Evolutionary conservation across 2,888 invertebrate species (phyloP), one percentile per base, ranked within the genome.

Genomic region (Sinopyrophorus schimmeli): DNA sequence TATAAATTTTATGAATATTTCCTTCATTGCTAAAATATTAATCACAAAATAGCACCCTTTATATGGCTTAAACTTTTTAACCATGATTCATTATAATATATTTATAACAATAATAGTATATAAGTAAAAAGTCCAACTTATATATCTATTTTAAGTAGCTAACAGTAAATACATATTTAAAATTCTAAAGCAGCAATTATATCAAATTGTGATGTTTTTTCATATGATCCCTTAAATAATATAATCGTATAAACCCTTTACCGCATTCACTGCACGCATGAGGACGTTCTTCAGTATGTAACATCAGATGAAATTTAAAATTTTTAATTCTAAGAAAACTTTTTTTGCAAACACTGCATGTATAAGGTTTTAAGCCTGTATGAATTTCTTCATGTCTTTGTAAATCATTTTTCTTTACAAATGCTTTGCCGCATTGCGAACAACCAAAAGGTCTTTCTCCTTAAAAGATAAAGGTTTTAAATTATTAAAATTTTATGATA

Each of bases 321-420:
- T 66, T 64, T 24, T 63, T 62, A 14, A 61, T 58, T 15, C 65
- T 58, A 38, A 65, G 54, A 52, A 68, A 68, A 6, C 61, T 57
- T 48, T 66, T 67, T 15, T 61, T 61, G 38, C 68, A 68, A 26
- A 62, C 52, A 17, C 26, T 40, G 31, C 68, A 68, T 9, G 55
- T 47, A 27, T 61, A 61, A 1, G 67, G 66, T 52, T 63, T 66
- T 1, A 62, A 39, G 3, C 65, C 67, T 0, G 62, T 54, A 43
- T 68, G 68, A 11, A 63, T 63, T 5, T 63, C 62, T 53, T 65
- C 65, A 35, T 67, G 68, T 30, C 66, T 57, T 50, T 66, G 63
- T n/a, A 67, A 53, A 46, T 68, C 65, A 39, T 62, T 60, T 58
- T 67, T 65, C 38, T 68, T 63, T 17, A 63, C 63, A 41, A 67